These are phyloP conservation scores for Anthrax anthrax DNA, from an alignment of 2,888 invertebrate species.

Conservation along the genomic window DNA sequence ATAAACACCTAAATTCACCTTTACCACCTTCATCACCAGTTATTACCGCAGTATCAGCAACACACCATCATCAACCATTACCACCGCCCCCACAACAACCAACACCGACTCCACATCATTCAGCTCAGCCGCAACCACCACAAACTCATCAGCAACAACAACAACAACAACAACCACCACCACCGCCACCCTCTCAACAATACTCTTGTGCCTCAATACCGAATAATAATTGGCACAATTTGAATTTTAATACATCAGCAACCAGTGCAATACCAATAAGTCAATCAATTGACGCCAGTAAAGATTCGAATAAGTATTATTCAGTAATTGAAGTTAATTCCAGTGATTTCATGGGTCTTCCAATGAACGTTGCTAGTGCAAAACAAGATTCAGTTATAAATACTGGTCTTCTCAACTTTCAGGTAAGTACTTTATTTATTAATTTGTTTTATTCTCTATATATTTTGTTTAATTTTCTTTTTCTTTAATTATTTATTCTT, in stretches of 20 bases:
- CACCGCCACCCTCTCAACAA: slow-evolving; percentile 11
- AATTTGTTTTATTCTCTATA: not conserved
- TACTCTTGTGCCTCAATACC: slow-evolving; percentile 18
- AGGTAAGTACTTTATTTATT: slow-evolving; percentile 14
- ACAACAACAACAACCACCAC: slow-evolving; percentile 12
- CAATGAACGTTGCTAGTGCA: slow-evolving; percentile 22
- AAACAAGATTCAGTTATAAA: slow-evolving; percentile 23
- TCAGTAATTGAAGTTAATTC: slow-evolving; percentile 27
- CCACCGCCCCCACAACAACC: slow-evolving; percentile 15
- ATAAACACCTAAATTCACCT: slow-evolving; percentile 13
- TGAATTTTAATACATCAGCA: slow-evolving; percentile 15
- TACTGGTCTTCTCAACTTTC: slow-evolving; percentile 28
- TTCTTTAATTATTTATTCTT: not conserved
- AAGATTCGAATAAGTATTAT: slow-evolving; percentile 23
- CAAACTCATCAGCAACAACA: slow-evolving; percentile 15
- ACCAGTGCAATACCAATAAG: slow-evolving; percentile 15
- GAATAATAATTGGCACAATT: slow-evolving; percentile 20
- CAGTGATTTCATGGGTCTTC: slow-evolving; percentile 32
- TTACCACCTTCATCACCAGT: slow-evolving; percentile 5
- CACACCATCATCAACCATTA: slow-evolving; percentile 16
- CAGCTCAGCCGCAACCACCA: slow-evolving; percentile 8
- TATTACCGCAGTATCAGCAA: slow-evolving; percentile 1
- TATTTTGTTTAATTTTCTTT: not conserved
- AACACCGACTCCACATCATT: not conserved
- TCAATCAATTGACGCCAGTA: slow-evolving; percentile 11